Conservation (phyloP, 2,888 invertebrate species). For the Calameuta idolon region DNA sequence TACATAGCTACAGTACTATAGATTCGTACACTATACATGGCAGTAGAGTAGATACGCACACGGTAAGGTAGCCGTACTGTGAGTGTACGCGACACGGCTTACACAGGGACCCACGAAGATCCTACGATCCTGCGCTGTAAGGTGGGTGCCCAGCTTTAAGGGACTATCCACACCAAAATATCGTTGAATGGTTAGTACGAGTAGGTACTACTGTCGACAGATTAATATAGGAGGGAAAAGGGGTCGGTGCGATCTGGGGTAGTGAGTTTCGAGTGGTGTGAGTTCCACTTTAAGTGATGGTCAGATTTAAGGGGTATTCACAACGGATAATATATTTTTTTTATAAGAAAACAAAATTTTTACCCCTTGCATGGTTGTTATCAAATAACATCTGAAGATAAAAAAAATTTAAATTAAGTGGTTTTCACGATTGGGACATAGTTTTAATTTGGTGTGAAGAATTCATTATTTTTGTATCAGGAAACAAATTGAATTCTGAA, state of each 20-base stretch:
- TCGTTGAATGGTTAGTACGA: conserved; percentile 10
- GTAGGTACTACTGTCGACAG: background rate
- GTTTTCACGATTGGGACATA: background rate
- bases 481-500: background rate
- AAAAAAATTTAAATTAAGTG: background rate
- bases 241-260: background rate
- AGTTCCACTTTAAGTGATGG: background rate
- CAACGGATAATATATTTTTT: background rate
- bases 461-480: background rate
- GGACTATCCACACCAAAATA: conserved; percentile 22
- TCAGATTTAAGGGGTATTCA: background rate
- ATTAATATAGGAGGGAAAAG: background rate
- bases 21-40: conserved; percentile 28
- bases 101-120: conserved; percentile 32
- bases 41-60: conserved; percentile 12
- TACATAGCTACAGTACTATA: conserved; percentile 22
- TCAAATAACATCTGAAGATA: background rate
- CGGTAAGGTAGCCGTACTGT: background rate
- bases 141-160: conserved; percentile 7
- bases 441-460: background rate
- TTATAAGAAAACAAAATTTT: background rate
- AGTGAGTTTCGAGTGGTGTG: background rate
- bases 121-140: conserved; percentile 53
- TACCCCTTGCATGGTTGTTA: background rate
- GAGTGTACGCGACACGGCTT: background rate